A percentile compares a stretch with the other conserved stretches of the same genome.
These are phyloP conservation scores for Myoxocephalus aenaeus DNA, from an alignment of 2,797 vertebrate genomes.

Conservation along the genomic window DNA sequence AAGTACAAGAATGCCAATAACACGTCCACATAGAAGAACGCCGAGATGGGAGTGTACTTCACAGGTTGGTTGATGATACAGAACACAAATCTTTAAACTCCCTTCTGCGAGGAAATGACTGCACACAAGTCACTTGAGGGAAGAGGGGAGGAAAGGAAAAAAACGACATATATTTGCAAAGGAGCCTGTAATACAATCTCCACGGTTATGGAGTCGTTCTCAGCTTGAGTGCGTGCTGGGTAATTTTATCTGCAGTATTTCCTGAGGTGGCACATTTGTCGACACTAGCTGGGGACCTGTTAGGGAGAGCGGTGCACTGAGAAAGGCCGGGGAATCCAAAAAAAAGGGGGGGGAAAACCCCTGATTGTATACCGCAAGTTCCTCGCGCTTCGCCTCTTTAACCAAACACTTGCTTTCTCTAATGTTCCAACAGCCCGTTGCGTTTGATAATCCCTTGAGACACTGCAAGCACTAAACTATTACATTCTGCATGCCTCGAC, in stretches of 20 bases:
- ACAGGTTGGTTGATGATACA: slow-evolving; percentile 26
- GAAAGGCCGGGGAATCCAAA: slow-evolving; percentile 37
- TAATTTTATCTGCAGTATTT: slow-evolving; percentile 73
- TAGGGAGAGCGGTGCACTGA: slow-evolving; percentile 40
- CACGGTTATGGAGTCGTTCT: slow-evolving; percentile 62
- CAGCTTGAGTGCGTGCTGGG: slow-evolving; percentile 59
- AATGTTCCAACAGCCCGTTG: slow-evolving; percentile 43
- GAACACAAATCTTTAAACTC: slow-evolving; percentile 21
- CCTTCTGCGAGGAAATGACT: slow-evolving; percentile 23
- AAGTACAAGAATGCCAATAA: background rate
- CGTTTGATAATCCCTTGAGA: slow-evolving; percentile 51
- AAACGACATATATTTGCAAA: slow-evolving; percentile 54
- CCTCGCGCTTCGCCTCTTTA: slow-evolving; percentile 34
- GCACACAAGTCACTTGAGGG: slow-evolving; percentile 29
- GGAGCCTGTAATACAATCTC: slow-evolving; percentile 65
- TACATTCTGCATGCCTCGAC: slow-evolving; percentile 37
- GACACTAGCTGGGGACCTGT: slow-evolving; percentile 53
- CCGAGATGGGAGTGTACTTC: slow-evolving; percentile 12
- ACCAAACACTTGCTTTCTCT: slow-evolving; percentile 54
- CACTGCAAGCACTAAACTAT: slow-evolving; percentile 12
- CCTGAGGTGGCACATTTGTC: slow-evolving; percentile 76
- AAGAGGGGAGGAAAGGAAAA: background rate
- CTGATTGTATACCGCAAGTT: slow-evolving; percentile 18
- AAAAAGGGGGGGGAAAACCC: slow-evolving; percentile 6
- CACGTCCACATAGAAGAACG: slow-evolving; percentile 3